Base-by-base conservation (phyloP, 1,140 invertebrate genomes). In the Trichoplusia ni region DNA sequence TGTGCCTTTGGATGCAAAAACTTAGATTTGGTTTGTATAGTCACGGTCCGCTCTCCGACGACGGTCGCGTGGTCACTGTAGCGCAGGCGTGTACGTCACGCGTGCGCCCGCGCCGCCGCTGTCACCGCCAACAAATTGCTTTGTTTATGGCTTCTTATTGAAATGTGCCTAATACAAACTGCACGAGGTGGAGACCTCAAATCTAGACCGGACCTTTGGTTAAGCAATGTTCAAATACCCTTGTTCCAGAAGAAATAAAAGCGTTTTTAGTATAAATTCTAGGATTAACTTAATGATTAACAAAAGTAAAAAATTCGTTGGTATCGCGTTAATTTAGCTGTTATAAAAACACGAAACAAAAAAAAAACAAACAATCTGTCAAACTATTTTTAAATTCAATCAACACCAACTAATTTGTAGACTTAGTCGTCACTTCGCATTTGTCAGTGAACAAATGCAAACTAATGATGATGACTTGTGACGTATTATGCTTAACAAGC, bases 71-170 rank as follows among this genome's bases (percentile, higher is more conserved):
- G 66, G 59, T 58, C 33, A 59, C 60, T 9, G 40, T 14, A 37
- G 18, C 16, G 49, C 42, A 21, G 21, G 58, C 25, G 35, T 3
- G 44, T 16, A 42, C 58, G 67, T 53, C 38, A 56, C 49, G 38
- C 33, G 33, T 51, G 61, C 42, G 37, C 29, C 53, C 40, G 21
- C 19, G 19, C 37, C 47, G 64, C 35, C 35, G 44, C 68, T 67
- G 67, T 70, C 67, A 70, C 58, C 71, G 62, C 31, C 33, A 54
- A 69, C 69, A 69, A 77, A 77, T 77, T 77, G 67, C 54, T 76
- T 73, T 71, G 68, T 77, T 76, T 73, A 73, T 76, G 59, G 44
- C 31, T 62, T 47, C 47, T 73, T 69, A 77, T 71, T 76, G 63
- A 73, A 71, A 62, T 73, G 67, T 68, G 46, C 44, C 49, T 68